Percentiles rank a stretch among this genome's conserved stretches.
phyloP scores from a whole-genome alignment of 2,113 vertebrate genomes.

The Columba livia region DNA sequence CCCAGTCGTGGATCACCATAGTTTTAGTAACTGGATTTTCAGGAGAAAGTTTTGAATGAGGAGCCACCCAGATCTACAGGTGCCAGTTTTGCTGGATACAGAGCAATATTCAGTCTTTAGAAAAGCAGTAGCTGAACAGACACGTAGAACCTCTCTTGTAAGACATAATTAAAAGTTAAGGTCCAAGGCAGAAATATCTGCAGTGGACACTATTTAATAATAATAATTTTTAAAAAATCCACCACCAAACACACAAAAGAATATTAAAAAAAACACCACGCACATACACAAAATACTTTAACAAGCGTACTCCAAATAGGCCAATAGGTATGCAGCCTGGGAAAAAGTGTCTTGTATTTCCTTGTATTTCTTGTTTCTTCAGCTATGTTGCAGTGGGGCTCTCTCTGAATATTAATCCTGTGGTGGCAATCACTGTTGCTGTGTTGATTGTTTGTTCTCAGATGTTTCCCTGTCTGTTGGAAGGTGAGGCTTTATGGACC shows the following conservation, averaged over 20 bases:
- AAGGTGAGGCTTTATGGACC: not conserved
- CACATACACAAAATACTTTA: no score
- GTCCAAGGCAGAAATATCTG: not conserved
- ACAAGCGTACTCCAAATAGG: rapidly evolving
- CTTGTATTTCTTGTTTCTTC: rapidly evolving
- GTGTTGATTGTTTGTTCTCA: not conserved
- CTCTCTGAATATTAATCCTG: rapidly evolving
- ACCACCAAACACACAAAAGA: no score
- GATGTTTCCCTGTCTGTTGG: not conserved
- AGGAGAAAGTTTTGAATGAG: no score
- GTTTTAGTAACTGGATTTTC: not conserved
- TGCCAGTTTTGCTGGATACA: not conserved
- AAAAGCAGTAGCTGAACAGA: not conserved
- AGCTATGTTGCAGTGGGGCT: not conserved
- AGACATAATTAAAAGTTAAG: rapidly evolving
- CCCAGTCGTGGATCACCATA: rapidly evolving
- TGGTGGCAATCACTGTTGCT: not conserved
- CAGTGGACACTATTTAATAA: no score
- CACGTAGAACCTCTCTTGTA: not conserved
- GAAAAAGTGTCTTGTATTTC: rapidly evolving
- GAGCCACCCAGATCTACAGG: not conserved
- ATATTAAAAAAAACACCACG: no score
- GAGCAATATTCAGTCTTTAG: not conserved
- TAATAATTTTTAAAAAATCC: not conserved
- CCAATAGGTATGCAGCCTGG: not conserved